A percentile compares a stretch with the other conserved stretches of the same genome.
These are phyloP conservation scores for Watsonalla cultraria DNA, from an alignment of 2,888 invertebrate species.

Conservation along the genomic window DNA sequence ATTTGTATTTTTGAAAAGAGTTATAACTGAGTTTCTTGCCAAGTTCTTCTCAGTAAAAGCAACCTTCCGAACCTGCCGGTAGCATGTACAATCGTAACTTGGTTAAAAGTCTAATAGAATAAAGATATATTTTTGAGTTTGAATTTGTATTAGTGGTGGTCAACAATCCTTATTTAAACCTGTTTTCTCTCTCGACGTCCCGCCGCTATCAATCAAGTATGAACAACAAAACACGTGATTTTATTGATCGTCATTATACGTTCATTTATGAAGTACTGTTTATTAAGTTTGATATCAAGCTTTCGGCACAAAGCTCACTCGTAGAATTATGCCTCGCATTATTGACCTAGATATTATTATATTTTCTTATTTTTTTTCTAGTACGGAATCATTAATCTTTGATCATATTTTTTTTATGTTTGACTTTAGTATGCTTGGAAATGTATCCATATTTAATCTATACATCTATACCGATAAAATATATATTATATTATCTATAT, in stretches of 20 bases:
- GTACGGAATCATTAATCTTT: too few species aligned
- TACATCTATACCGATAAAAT: too few species aligned
- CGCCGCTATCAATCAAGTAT: slow-evolving; percentile 52
- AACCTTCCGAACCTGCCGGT: too few species aligned
- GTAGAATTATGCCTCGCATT: background rate
- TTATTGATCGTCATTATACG: slow-evolving; percentile 52
- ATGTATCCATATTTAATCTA: too few species aligned
- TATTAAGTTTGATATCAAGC: slow-evolving; percentile 1
- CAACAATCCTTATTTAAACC: slow-evolving; percentile 30
- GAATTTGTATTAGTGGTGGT: slow-evolving; percentile 24
- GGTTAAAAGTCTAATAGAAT: too few species aligned
- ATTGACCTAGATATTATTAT: background rate
- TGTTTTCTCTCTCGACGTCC: slow-evolving; percentile 50
- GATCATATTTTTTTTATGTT: too few species aligned
- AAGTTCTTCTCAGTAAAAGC: too few species aligned
- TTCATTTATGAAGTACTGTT: slow-evolving; percentile 21
- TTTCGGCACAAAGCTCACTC: background rate
- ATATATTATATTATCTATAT: too few species aligned
- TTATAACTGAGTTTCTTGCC: too few species aligned
- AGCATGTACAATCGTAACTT: too few species aligned
- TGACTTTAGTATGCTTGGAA: too few species aligned
- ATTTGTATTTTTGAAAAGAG: too few species aligned
- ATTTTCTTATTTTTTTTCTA: background rate
- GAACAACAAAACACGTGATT: slow-evolving; percentile 49
- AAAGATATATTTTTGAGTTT: background rate